phyloP scores from a whole-genome alignment of 2,888 invertebrate genomes.

The Diachrysia chrysitis region DNA sequence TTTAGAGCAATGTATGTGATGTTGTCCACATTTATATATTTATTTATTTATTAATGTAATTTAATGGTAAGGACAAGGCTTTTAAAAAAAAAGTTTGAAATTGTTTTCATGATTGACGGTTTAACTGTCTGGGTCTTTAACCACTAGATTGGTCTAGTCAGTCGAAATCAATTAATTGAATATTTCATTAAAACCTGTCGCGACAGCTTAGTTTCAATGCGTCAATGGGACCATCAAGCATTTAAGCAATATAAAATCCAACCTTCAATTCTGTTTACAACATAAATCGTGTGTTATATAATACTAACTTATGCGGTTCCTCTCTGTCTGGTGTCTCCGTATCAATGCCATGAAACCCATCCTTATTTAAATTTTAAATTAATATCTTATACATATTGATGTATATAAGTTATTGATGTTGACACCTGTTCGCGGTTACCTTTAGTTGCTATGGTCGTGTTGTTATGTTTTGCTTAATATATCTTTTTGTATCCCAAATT shows the following conservation, averaged over 20 bases:
- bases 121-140: no score
- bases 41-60: no score
- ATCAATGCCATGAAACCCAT: constrained; percentile 47
- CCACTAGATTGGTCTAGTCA: no score
- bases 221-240: no score
- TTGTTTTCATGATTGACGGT: no score
- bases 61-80: no score
- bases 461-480: not conserved
- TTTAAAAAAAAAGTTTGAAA: no score
- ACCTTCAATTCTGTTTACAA: constrained; percentile 10
- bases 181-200: no score
- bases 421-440: constrained; percentile 57
- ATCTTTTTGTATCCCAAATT: not conserved
- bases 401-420: constrained; percentile 52
- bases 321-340: constrained; percentile 61
- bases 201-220: no score
- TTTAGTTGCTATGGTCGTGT: constrained; percentile 40
- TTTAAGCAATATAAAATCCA: not conserved
- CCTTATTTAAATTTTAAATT: constrained; percentile 59
- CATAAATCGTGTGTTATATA: constrained; percentile 42
- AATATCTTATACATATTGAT: constrained; percentile 50
- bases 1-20: no score
- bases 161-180: no score
- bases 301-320: constrained; percentile 59
- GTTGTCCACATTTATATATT: no score